phyloP scores from a whole-genome alignment of 2,888 invertebrate species.

The Stenchaetothrips biformis region DNA sequence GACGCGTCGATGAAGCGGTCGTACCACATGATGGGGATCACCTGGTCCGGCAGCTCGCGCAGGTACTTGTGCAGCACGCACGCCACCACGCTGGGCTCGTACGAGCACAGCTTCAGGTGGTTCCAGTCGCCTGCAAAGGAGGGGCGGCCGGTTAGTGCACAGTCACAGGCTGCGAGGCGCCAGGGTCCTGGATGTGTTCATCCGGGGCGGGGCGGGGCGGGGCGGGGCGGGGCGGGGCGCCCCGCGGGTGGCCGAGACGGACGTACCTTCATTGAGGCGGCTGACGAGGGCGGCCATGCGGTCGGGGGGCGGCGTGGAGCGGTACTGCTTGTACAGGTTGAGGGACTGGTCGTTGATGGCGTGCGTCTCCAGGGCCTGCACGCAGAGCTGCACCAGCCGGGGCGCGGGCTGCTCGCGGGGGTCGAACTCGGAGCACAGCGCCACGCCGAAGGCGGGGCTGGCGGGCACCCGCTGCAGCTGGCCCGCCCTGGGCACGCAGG shows the following conservation, averaged over 20 bases:
- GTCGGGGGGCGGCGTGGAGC: conserved; percentile 57
- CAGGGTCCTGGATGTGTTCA: no score
- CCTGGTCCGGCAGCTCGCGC: conserved; percentile 67
- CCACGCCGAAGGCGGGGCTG: conserved; percentile 55
- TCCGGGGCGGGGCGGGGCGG: no score
- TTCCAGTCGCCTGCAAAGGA: conserved; percentile 47
- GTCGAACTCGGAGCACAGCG: conserved; percentile 59
- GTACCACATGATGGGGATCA: conserved; percentile 70
- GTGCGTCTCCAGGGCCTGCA: conserved; percentile 57
- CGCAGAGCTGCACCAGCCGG: conserved; percentile 55
- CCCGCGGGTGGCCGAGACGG: no score
- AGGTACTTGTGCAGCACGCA: conserved; percentile 65
- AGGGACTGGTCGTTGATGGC: conserved; percentile 50
- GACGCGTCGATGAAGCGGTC: conserved; percentile 61
- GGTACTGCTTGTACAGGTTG: conserved; percentile 64
- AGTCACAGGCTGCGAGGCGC: conserved; percentile 55
- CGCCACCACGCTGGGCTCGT: conserved; percentile 48
- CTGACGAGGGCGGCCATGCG: conserved; percentile 55
- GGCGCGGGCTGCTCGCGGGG: conserved; percentile 55
- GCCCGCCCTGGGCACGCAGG: conserved; percentile 48
- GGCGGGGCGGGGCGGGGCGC: no score
- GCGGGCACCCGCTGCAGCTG: conserved; percentile 35
- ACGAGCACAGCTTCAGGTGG: conserved; percentile 32
- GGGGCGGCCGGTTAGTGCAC: conserved; percentile 53
- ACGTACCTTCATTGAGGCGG: conserved; percentile 51